Percentiles rank a stretch among this genome's conserved stretches.
These are phyloP conservation scores for Heliconius charithonia DNA, from an alignment of 2,888 invertebrate genomes.

Conservation along the genomic window DNA sequence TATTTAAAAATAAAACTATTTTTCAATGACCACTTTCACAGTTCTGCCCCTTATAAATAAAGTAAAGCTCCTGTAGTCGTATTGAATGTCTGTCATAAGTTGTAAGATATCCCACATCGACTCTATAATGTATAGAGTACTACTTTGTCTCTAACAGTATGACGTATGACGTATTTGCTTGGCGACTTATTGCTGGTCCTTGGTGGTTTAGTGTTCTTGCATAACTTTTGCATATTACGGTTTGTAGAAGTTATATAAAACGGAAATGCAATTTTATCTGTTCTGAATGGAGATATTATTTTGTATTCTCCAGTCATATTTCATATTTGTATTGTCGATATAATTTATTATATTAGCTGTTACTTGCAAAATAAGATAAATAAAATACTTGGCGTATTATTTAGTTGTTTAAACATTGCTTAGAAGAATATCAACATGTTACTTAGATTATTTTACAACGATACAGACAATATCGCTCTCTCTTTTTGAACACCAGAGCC, in stretches of 20 bases:
- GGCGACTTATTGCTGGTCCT: slow-evolving; percentile 10
- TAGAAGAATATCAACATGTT: no score
- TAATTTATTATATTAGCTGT: background rate
- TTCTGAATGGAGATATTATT: background rate
- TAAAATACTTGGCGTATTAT: no score
- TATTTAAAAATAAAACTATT: no score
- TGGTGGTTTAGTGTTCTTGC: slow-evolving; percentile 21
- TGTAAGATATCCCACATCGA: slow-evolving; percentile 25
- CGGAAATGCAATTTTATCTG: slow-evolving; percentile 11
- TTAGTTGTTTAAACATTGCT: no score
- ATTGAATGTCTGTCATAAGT: slow-evolving; percentile 40
- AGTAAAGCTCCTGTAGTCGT: slow-evolving; percentile 4
- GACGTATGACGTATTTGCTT: slow-evolving; percentile 21
- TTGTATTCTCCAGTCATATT: background rate
- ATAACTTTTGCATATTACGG: slow-evolving; percentile 13
- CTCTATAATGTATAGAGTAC: slow-evolving; percentile 25
- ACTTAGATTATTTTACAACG: no score
- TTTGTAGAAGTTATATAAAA: slow-evolving; percentile 12
- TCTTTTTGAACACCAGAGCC: no score
- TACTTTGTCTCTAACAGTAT: slow-evolving; percentile 25
- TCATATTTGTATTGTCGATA: background rate
- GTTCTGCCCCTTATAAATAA: no score
- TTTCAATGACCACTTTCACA: background rate
- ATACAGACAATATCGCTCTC: no score
- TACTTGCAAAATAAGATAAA: background rate